phyloP scores from a whole-genome alignment of 2,113 vertebrate genomes.

The Pavo muticus region DNA sequence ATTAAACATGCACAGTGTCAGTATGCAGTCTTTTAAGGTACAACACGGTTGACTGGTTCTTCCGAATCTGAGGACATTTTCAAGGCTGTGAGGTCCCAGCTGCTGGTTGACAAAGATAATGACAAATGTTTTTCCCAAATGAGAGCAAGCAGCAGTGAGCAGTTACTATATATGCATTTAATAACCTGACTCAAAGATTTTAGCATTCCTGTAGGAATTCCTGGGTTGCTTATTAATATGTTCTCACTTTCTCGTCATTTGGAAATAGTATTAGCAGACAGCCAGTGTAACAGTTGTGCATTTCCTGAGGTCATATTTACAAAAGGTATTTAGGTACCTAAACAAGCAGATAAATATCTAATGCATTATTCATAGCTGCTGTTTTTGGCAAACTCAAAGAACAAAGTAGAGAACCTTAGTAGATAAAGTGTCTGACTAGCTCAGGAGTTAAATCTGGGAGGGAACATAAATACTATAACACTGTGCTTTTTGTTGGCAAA shows the following conservation, averaged over 20 bases:
- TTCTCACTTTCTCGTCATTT: background rate
- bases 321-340: slow-evolving; percentile 2
- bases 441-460: background rate
- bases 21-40: slow-evolving; percentile 53
- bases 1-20: slow-evolving; percentile 62
- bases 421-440: background rate
- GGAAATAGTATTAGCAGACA: background rate
- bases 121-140: slow-evolving; percentile 42
- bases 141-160: background rate
- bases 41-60: slow-evolving; percentile 26
- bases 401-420: background rate
- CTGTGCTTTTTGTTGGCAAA: background rate
- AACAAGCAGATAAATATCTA: background rate
- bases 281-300: background rate
- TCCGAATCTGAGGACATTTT: slow-evolving; percentile 47
- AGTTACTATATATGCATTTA: slow-evolving; percentile 5
- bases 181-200: slow-evolving; percentile 25
- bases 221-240: background rate
- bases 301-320: background rate
- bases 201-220: background rate
- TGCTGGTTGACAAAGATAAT: slow-evolving; percentile 55
- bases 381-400: background rate
- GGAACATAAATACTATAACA: background rate
- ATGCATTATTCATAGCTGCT: background rate
- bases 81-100: slow-evolving; percentile 20